These are phyloP conservation scores for Tribolium madens DNA, from an alignment of 1,140 invertebrate species.

Conservation along the genomic window DNA sequence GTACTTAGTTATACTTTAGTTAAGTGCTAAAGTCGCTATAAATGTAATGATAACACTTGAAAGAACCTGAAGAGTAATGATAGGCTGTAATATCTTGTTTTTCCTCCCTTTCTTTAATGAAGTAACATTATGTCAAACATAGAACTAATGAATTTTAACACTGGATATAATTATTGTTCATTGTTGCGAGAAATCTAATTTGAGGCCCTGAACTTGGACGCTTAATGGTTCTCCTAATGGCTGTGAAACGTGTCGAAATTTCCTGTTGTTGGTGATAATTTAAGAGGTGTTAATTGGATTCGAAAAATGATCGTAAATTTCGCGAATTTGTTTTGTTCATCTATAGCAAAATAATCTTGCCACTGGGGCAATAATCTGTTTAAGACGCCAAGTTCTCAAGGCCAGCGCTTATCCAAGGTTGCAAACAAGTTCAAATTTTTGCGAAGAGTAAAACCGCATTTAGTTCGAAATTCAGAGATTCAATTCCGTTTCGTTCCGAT, in stretches of 20 bases:
- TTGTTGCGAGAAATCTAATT: background rate
- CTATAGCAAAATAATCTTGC: background rate
- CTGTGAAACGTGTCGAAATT: too few relatives aligned
- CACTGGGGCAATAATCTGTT: conserved; percentile 13
- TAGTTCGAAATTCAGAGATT: conserved; percentile 20
- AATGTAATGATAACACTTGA: background rate
- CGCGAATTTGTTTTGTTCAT: too few relatives aligned
- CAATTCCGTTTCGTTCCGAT: conserved; percentile 59
- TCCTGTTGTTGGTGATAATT: too few relatives aligned
- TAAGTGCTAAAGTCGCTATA: background rate
- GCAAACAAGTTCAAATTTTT: background rate
- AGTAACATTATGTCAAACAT: too few relatives aligned
- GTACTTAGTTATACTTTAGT: background rate
- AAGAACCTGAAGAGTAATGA: too few relatives aligned
- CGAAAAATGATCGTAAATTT: too few relatives aligned
- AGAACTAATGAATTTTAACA: background rate
- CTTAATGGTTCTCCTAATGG: too few relatives aligned
- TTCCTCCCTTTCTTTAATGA: too few relatives aligned
- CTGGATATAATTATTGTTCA: background rate
- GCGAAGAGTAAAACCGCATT: background rate
- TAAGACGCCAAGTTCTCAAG: background rate
- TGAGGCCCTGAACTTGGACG: background rate
- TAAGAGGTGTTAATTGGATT: too few relatives aligned
- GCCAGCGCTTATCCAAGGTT: too few relatives aligned
- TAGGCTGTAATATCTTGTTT: too few relatives aligned